Conservation (phyloP, 1,140 invertebrate species). For the Gryllus bimaculatus region DNA sequence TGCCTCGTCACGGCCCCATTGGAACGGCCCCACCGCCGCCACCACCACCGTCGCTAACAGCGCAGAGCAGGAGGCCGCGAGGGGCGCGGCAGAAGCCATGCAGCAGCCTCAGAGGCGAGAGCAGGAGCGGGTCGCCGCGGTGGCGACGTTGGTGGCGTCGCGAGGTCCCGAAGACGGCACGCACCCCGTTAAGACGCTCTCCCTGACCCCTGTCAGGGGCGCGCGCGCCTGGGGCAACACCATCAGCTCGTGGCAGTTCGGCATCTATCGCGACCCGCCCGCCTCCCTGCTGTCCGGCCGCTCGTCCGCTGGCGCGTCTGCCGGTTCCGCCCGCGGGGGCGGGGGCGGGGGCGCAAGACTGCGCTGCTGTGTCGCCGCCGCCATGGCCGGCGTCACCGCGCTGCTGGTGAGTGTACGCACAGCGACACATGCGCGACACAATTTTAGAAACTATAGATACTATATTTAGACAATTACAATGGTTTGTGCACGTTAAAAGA, state of each 20-base stretch:
- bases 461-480: no score
- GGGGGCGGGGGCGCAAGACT: not conserved
- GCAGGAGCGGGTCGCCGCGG: no score
- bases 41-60: not conserved
- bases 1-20: not conserved
- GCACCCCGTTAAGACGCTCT: not conserved
- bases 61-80: no score
- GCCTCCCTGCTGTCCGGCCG: not conserved
- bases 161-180: no score
- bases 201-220: not conserved
- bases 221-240: not conserved
- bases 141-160: no score
- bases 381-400: not conserved
- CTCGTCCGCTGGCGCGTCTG: not conserved
- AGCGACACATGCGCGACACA: no score
- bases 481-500: no score
- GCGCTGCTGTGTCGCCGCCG: not conserved
- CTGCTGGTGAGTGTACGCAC: not conserved
- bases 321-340: not conserved
- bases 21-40: not conserved
- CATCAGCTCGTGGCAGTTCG: constrained; percentile 2
- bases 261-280: not conserved
- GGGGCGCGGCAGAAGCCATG: no score
- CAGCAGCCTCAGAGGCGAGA: not conserved
- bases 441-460: no score